These are phyloP conservation scores for Dallia pectoralis DNA, from an alignment of 2,797 vertebrate species.

Conservation along the genomic window DNA sequence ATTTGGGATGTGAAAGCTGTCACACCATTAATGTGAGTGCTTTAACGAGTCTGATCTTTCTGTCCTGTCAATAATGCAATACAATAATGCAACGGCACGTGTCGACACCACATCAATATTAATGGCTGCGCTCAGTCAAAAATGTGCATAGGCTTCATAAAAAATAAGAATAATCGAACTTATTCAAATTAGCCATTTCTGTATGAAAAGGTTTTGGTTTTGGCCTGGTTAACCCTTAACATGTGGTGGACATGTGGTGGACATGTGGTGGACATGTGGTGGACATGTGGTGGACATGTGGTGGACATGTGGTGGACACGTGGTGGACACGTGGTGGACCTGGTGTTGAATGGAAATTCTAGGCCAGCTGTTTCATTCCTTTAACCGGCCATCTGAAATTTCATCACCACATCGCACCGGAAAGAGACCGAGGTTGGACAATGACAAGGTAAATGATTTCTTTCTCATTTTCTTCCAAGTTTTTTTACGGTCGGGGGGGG, in stretches of 20 bases:
- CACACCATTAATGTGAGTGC: no score
- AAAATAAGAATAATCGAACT: no score
- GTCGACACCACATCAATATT: no score
- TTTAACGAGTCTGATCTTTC: no score
- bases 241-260: slow-evolving; percentile 8
- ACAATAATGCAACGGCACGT: no score
- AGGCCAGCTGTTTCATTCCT: slow-evolving; percentile 33
- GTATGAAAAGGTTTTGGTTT: no score
- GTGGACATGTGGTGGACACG: slow-evolving; percentile 8
- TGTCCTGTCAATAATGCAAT: no score
- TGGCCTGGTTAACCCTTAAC: neutral
- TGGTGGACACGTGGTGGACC: slow-evolving; percentile 8
- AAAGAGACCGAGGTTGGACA: slow-evolving; percentile 40
- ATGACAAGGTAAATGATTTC: slow-evolving; percentile 42
- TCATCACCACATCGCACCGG: slow-evolving; percentile 44
- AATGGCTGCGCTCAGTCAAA: no score
- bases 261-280: slow-evolving; percentile 9
- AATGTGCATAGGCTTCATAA: no score
- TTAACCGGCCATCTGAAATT: slow-evolving; percentile 22
- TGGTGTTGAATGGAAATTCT: slow-evolving; percentile 42
- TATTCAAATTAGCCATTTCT: no score
- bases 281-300: slow-evolving; percentile 9
- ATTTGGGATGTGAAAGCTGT: no score
- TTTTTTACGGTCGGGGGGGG: slow-evolving; percentile 52
- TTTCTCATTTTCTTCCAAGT: slow-evolving; percentile 49